A percentile compares a stretch with the other conserved stretches of the same genome.
Evolutionary conservation across 2,113 vertebrate species (phyloP).

Genomic region (Spermophilus dauricus): DNA sequence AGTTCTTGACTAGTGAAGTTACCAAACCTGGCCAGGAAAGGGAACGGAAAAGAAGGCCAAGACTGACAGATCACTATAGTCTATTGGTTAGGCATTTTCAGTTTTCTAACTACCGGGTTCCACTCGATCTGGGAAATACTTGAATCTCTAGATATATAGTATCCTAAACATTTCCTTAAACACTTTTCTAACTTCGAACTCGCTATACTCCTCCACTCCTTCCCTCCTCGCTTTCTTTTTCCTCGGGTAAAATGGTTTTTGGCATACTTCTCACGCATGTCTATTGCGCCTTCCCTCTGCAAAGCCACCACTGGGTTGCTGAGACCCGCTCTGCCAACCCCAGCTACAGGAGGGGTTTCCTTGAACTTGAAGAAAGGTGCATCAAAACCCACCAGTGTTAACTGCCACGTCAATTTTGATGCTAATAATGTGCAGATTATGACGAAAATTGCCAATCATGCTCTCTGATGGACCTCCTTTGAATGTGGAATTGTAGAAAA

Average conservation of each 20-base stretch:
- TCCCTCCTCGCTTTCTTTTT: conserved; percentile 53
- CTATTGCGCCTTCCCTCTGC: conserved; percentile 84
- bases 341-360: conserved; percentile 93
- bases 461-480: conserved; percentile 99
- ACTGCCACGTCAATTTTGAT: conserved; percentile 98
- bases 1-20: conserved; percentile 33
- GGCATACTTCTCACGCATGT: conserved; percentile 85
- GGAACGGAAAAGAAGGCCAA: conserved; percentile 57
- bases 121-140: conserved; percentile 90
- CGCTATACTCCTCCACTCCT: background rate
- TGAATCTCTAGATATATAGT: conserved; percentile 87
- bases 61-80: conserved; percentile 57
- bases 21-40: conserved; percentile 49
- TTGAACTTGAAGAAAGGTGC: conserved; percentile 95
- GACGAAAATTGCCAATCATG: conserved; percentile 99
- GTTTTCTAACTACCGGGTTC: conserved; percentile 79
- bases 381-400: conserved; percentile 94
- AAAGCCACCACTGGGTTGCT: conserved; percentile 88
- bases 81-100: conserved; percentile 73
- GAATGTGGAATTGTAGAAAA: conserved; percentile 98
- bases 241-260: conserved; percentile 72
- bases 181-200: conserved; percentile 77
- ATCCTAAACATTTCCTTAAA: conserved; percentile 83
- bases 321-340: conserved; percentile 88
- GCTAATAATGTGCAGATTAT: conserved; percentile 99